Percentiles rank a stretch among this genome's conserved stretches.
Conservation (phyloP, 2,113 vertebrate genomes). For the Lepisosteus osseus region DNA sequence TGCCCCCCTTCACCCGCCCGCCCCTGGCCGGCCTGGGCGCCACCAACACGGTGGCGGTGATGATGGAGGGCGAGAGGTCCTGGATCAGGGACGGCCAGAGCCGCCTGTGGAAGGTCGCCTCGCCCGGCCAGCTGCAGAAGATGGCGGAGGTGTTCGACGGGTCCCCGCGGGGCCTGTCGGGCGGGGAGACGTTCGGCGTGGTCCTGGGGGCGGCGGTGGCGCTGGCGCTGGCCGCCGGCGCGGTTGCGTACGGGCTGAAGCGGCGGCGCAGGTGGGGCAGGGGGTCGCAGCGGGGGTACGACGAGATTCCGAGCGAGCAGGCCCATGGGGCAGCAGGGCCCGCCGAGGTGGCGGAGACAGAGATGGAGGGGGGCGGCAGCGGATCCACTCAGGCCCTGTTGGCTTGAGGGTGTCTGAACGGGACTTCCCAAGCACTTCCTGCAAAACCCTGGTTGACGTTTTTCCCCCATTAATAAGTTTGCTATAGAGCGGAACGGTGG, state of each 20-base stretch:
- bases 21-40: conserved; percentile 56
- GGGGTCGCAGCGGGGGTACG: conserved; percentile 24
- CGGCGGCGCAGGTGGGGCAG: conserved; percentile 12
- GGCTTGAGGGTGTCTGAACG: conserved; percentile 1
- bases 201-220: conserved; percentile 49
- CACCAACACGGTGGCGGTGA: conserved; percentile 74
- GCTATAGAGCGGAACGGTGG: too few species aligned
- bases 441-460: too few species aligned
- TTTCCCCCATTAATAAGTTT: too few species aligned
- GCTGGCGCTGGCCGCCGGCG: conserved; percentile 23
- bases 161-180: conserved; percentile 33
- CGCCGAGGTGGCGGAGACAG: conserved; percentile 4
- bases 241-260: conserved; percentile 26
- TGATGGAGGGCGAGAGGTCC: conserved; percentile 58
- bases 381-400: background rate
- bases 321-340: background rate
- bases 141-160: background rate
- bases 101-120: conserved; percentile 68
- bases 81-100: conserved; percentile 75
- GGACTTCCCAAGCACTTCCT: too few species aligned
- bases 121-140: conserved; percentile 47
- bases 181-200: conserved; percentile 40
- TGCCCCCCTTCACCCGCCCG: conserved; percentile 75
- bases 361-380: conserved; percentile 8
- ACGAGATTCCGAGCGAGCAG: conserved; percentile 15